phyloP scores from a whole-genome alignment of 2,888 invertebrate species.

The Eupelmus urozonus region DNA sequence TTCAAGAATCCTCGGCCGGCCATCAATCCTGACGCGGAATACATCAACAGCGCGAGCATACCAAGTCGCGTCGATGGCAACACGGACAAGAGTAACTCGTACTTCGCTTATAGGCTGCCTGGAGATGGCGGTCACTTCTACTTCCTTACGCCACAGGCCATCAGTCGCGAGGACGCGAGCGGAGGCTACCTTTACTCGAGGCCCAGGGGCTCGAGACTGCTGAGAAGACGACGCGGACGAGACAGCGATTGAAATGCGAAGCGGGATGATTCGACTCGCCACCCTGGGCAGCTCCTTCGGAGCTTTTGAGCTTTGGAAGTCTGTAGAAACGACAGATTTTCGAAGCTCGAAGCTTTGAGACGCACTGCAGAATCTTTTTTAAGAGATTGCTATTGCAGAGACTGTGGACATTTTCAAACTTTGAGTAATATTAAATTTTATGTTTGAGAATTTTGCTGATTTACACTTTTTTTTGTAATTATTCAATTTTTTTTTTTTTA shows the following conservation, averaged over 20 bases:
- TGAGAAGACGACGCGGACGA: slow-evolving; percentile 69
- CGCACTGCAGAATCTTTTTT: no score
- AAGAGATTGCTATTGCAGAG: no score
- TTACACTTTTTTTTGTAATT: no score
- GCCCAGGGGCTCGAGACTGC: slow-evolving; percentile 67
- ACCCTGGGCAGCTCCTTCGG: neutral
- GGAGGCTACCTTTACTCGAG: slow-evolving; percentile 68
- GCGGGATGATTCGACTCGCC: neutral
- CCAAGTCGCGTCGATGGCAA: slow-evolving; percentile 61
- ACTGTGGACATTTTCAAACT: no score
- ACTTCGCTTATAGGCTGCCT: slow-evolving; percentile 86
- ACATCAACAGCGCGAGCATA: slow-evolving; percentile 75
- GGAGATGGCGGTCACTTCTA: slow-evolving; percentile 89
- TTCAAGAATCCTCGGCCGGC: slow-evolving; percentile 81
- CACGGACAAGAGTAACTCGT: slow-evolving; percentile 78
- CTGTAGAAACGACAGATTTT: neutral
- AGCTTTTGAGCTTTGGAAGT: neutral
- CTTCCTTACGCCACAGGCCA: slow-evolving; percentile 86
- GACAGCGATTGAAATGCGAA: slow-evolving; percentile 60
- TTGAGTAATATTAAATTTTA: no score
- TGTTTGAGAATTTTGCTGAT: no score
- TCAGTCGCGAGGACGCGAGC: slow-evolving; percentile 69
- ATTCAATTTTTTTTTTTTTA: neutral
- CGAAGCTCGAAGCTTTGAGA: neutral
- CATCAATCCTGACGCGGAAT: slow-evolving; percentile 81